Base-by-base conservation (phyloP, 2,113 vertebrate genomes). In the Rhinolophus ferrumequinum region DNA sequence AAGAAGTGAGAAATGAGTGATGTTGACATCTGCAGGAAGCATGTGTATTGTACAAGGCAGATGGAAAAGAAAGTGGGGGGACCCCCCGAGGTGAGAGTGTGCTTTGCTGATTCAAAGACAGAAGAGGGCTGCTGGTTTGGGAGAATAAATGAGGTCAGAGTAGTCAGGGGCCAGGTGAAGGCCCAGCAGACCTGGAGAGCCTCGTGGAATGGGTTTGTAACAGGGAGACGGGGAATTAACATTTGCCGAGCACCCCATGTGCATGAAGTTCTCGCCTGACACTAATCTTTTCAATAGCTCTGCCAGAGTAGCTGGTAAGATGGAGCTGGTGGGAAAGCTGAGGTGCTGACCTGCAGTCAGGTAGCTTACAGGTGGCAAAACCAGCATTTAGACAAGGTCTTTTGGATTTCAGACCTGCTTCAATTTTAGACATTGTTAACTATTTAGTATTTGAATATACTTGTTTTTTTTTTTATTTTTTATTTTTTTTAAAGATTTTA, bases 11-110 rank as follows among this genome's bases (percentile, higher is more conserved):
- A 19, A 9, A 3, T 35, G 67, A 41, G 41, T 28, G 28, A 19
- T 24, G 30, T 4, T n/a, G 4, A 0, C 12, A 21, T 38, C 8
- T 26, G 21, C 60, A 60, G 41, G 50, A 54, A 62, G 6, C 50
- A 14, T 50, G 30, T 33, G 47, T 30, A 6, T 18, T 22, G 22
- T 50, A 52, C 7, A 5, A 47, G 60, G 22, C 62, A 58, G 28
- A 58, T 77, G 54, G 30, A n/a, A 67, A 18, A 70, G 28, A 76
- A 82, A 76, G 8, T 50, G 22, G 14, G 21, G 15, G 24, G 10
- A 9, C 8, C 2, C 8, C 2, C 9, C 1, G 4, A 58, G 22
- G 11, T 7, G 19, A 47, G 8, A 52, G 11, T 3, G 2, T 8
- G 3, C 50, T 72, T 41, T 72, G 33, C 72, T 35, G 10, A 50